A percentile compares a stretch with the other conserved stretches of the same genome.
Evolutionary conservation across 1,140 invertebrate species (phyloP).

Genomic region (Chironomus striatipennis): DNA sequence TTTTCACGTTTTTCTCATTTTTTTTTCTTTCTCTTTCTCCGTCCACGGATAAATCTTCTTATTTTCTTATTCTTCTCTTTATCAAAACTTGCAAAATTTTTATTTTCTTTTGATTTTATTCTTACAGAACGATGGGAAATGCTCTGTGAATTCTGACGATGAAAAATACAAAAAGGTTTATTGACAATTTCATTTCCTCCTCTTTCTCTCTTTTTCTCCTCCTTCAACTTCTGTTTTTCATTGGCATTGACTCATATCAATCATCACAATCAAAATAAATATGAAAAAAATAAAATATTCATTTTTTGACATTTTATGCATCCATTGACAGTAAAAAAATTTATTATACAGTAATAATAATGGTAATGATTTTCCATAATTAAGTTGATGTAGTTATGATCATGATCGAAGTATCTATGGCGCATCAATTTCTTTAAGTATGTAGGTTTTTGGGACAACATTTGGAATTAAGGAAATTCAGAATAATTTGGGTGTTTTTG

Average conservation of each 20-base stretch:
- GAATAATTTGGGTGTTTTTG: too few relatives aligned
- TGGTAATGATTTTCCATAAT: too few relatives aligned
- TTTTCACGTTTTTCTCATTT: not conserved
- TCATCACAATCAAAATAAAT: too few relatives aligned
- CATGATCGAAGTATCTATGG: too few relatives aligned
- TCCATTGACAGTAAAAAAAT: too few relatives aligned
- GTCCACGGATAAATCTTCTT: not conserved
- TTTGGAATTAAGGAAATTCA: too few relatives aligned
- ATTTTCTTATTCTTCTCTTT: not conserved
- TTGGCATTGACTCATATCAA: not conserved
- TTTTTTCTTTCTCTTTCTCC: slow-evolving; percentile 4
- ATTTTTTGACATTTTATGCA: too few relatives aligned
- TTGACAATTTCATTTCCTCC: slow-evolving; percentile 13
- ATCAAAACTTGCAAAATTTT: not conserved
- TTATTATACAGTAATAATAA: too few relatives aligned
- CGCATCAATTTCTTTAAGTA: too few relatives aligned
- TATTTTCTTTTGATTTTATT: not conserved
- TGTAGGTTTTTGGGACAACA: too few relatives aligned
- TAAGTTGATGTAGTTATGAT: too few relatives aligned
- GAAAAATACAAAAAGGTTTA: slow-evolving; percentile 24
- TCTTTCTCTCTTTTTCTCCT: not conserved
- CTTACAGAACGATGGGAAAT: slow-evolving; percentile 18
- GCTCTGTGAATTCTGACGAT: not conserved
- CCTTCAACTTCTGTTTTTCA: not conserved
- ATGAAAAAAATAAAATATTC: too few relatives aligned